A percentile compares a stretch with the other conserved stretches of the same genome.
These are phyloP conservation scores for Malurus leucopterus DNA, from an alignment of 2,797 vertebrate species.

Conservation along the genomic window DNA sequence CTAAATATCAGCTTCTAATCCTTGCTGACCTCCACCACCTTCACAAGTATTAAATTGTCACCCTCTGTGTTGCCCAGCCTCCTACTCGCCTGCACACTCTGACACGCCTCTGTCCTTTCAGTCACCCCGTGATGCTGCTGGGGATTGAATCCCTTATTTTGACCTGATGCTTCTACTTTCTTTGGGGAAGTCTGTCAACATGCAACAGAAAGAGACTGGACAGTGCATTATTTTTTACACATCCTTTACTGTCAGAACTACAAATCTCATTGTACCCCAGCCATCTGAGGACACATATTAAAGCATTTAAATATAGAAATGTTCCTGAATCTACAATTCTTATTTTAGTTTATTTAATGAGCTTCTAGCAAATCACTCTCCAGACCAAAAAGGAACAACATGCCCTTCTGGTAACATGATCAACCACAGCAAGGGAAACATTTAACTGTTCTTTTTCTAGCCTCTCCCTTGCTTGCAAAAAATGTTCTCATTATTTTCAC, in stretches of 20 bases:
- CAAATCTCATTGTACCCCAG: not conserved
- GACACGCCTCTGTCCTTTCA: not conserved
- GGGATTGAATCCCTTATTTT: not conserved
- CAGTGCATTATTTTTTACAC: not conserved
- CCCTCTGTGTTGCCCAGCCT: not conserved
- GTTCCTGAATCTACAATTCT: not conserved
- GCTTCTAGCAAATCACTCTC: not conserved
- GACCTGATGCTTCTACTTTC: not conserved
- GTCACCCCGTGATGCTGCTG: not conserved
- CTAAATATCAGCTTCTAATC: slow-evolving; percentile 12
- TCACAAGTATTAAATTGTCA: not conserved
- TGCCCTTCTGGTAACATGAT: not conserved
- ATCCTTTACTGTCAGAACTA: not conserved
- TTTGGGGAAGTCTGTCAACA: not conserved
- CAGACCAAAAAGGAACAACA: not conserved
- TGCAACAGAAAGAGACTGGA: not conserved
- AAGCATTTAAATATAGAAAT: not conserved
- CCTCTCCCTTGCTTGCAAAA: not conserved
- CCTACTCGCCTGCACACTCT: not conserved
- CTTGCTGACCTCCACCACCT: not conserved
- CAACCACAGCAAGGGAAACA: not conserved
- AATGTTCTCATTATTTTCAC: not conserved
- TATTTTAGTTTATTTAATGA: not conserved
- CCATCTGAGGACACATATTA: not conserved
- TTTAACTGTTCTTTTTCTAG: not conserved